Percentiles rank a stretch among this genome's conserved stretches.
Evolutionary conservation across 2,888 invertebrate genomes (phyloP).

Genomic region (Timandra comae): DNA sequence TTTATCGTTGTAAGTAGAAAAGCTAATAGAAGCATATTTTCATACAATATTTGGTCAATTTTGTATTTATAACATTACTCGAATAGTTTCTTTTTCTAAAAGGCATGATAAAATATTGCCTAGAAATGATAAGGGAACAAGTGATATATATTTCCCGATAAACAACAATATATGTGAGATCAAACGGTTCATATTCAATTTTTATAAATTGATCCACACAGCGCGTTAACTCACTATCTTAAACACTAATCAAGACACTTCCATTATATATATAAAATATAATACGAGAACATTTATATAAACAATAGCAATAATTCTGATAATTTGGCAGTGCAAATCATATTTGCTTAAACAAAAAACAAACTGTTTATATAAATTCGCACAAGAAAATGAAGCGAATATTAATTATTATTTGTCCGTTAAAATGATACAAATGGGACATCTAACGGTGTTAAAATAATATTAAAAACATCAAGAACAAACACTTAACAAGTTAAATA

Average conservation of each 20-base stretch:
- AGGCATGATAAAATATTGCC: slow-evolving; percentile 54
- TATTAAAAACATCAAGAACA: slow-evolving; percentile 67
- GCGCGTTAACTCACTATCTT: slow-evolving; percentile 15
- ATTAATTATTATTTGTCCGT: slow-evolving; percentile 5
- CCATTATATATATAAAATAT: slow-evolving; percentile 7
- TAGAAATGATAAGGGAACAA: slow-evolving; percentile 36
- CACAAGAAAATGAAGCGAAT: neutral
- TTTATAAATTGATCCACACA: slow-evolving; percentile 35
- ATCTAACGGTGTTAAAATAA: slow-evolving; percentile 48
- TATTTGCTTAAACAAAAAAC: slow-evolving; percentile 15
- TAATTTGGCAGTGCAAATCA: slow-evolving; percentile 25
- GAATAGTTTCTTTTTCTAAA: slow-evolving; percentile 38
- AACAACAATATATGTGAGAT: slow-evolving; percentile 62
- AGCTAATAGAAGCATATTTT: slow-evolving; percentile 49
- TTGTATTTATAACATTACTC: slow-evolving; percentile 45
- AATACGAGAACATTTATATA: neutral
- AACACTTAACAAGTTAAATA: slow-evolving; percentile 69
- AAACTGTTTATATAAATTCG: too few relatives aligned
- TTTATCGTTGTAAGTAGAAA: slow-evolving; percentile 53
- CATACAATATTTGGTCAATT: slow-evolving; percentile 60
- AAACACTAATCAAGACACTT: slow-evolving; percentile 18
- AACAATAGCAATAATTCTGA: slow-evolving; percentile 11
- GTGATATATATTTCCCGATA: slow-evolving; percentile 39
- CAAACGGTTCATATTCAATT: slow-evolving; percentile 47
- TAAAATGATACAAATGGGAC: slow-evolving; percentile 5